phyloP scores from a whole-genome alignment of 1,140 invertebrate species.

The Neodiprion virginianus region DNA sequence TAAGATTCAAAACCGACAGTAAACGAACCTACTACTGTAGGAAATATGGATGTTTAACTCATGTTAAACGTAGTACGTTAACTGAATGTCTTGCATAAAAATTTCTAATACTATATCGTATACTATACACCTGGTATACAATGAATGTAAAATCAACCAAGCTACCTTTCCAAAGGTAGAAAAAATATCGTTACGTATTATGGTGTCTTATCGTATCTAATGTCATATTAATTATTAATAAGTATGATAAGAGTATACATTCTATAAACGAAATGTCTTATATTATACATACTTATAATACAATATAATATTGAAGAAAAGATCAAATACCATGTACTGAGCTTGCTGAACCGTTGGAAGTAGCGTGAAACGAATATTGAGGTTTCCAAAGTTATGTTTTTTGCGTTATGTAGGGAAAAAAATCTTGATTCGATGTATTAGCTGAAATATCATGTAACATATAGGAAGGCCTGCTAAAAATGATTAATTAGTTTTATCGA shows the following conservation, averaged over 20 bases:
- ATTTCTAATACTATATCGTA: too few species aligned
- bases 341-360: background rate
- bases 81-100: too few species aligned
- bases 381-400: background rate
- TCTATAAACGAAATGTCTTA: constrained; percentile 1
- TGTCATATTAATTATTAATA: constrained; percentile 39
- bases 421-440: background rate
- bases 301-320: background rate
- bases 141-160: background rate
- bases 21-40: too few species aligned
- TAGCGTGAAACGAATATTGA: background rate
- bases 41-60: too few species aligned
- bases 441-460: background rate
- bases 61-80: too few species aligned
- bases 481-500: background rate
- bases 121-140: background rate
- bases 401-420: background rate
- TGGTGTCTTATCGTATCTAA: constrained; percentile 55
- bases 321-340: background rate
- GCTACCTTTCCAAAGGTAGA: constrained; percentile 21
- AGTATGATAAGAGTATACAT: constrained; percentile 42
- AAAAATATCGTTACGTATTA: constrained; percentile 52
- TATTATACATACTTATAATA: background rate
- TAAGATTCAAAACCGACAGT: background rate
- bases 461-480: background rate